These are phyloP conservation scores for Melipona quadrifasciata DNA, from an alignment of 1,140 invertebrate genomes.

Conservation along the genomic window DNA sequence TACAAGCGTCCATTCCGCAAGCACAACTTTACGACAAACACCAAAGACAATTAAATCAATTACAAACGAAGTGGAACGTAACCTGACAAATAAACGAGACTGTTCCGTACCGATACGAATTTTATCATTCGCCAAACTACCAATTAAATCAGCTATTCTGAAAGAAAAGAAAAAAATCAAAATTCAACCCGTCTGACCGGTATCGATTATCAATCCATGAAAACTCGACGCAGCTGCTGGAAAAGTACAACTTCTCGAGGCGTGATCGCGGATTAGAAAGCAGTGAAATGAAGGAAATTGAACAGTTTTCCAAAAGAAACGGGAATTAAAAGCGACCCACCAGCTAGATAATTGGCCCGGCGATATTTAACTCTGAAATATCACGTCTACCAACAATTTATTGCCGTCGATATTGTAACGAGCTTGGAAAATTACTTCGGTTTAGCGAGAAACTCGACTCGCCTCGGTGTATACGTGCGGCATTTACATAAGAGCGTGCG, in stretches of 20 bases:
- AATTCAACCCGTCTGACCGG: neutral
- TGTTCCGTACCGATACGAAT: neutral
- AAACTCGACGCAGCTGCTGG: neutral
- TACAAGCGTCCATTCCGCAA: neutral
- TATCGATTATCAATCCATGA: neutral
- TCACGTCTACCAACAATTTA: neutral
- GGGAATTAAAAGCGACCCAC: neutral
- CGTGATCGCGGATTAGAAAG: neutral
- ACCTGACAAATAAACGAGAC: neutral
- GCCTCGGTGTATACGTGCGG: neutral
- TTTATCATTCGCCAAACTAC: neutral
- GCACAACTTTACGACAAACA: neutral
- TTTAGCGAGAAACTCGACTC: slow-evolving; percentile 8
- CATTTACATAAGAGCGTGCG: slow-evolving; percentile 11
- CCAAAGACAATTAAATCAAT: neutral
- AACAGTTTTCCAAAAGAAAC: neutral
- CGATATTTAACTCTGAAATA: neutral
- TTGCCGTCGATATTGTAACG: slow-evolving; percentile 17
- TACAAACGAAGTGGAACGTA: neutral
- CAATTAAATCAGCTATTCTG: neutral
- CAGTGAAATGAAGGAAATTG: neutral
- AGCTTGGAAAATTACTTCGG: slow-evolving; percentile 19
- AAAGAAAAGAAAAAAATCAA: neutral
- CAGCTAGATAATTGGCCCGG: slow-evolving; percentile 1
- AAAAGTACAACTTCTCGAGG: neutral